These are phyloP conservation scores for Apamea monoglypha DNA, from an alignment of 2,888 invertebrate species.

Conservation along the genomic window DNA sequence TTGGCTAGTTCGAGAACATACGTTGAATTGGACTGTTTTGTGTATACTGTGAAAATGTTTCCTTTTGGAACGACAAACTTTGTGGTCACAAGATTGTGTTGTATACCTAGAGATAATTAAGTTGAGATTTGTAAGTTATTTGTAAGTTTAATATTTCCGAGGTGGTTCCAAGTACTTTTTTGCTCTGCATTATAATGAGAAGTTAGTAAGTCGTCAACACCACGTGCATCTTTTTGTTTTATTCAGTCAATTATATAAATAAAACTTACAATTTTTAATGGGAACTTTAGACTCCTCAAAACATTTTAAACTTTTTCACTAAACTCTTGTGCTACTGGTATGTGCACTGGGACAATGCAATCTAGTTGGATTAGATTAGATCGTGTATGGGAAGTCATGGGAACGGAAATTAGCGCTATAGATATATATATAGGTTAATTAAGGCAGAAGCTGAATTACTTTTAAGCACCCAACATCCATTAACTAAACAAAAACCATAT, in stretches of 20 bases:
- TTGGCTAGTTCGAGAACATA: slow-evolving; percentile 35
- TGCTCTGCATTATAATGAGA: neutral
- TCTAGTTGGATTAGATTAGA: neutral
- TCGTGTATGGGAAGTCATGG: neutral
- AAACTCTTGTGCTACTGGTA: neutral
- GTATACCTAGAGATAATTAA: neutral
- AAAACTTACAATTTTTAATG: neutral
- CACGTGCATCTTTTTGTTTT: neutral
- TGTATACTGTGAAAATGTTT: slow-evolving; percentile 39
- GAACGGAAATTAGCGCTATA: neutral
- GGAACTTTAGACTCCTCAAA: neutral
- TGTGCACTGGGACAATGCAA: neutral
- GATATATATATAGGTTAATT: slow-evolving; percentile 11
- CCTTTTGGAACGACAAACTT: slow-evolving; percentile 24
- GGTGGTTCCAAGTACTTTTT: neutral
- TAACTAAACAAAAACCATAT: slow-evolving; percentile 45
- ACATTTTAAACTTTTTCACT: neutral
- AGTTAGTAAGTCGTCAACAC: neutral
- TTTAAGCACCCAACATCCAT: slow-evolving; percentile 42
- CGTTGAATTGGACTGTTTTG: slow-evolving; percentile 31
- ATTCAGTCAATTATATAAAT: neutral
- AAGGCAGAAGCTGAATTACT: slow-evolving; percentile 23
- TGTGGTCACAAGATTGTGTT: slow-evolving; percentile 25
- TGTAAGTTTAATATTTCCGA: neutral
- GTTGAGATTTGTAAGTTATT: neutral